Percentiles rank a stretch among this genome's conserved stretches.
These are phyloP conservation scores for Camelus dromedarius DNA, from an alignment of 2,113 vertebrate genomes.

Conservation along the genomic window DNA sequence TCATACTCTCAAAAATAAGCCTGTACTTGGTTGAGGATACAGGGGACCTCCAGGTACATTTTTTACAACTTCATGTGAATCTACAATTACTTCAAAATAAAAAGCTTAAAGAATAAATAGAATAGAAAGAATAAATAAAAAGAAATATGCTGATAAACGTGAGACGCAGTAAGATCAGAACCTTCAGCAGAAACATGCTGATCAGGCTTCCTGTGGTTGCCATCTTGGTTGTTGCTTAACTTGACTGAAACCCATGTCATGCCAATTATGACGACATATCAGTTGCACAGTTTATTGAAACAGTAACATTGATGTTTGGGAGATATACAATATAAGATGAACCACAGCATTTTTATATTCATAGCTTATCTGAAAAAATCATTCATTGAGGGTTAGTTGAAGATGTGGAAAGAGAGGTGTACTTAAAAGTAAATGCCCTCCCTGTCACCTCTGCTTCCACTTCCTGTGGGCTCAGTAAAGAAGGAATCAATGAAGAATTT, in stretches of 20 bases:
- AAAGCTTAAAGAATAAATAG: not conserved
- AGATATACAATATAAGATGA: not conserved
- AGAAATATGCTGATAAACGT: not conserved
- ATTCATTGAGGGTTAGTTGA: not conserved
- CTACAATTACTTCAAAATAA: no score
- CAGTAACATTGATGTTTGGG: not conserved
- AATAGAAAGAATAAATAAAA: not conserved
- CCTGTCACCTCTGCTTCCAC: not conserved
- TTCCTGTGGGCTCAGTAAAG: not conserved
- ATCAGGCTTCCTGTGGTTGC: not conserved
- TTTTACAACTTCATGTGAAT: no score
- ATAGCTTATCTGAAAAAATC: not conserved
- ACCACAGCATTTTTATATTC: not conserved
- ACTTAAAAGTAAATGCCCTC: not conserved
- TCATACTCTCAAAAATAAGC: not conserved
- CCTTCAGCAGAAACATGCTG: not conserved
- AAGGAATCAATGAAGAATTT: not conserved
- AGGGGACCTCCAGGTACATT: not conserved
- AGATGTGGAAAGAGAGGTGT: not conserved
- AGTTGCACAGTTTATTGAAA: not conserved
- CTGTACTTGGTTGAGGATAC: not conserved
- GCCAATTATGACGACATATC: not conserved
- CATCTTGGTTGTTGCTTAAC: not conserved
- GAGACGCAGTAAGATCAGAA: not conserved
- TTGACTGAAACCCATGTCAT: not conserved